Base-by-base conservation (phyloP, 2,113 vertebrate genomes). In the Anhinga anhinga region DNA sequence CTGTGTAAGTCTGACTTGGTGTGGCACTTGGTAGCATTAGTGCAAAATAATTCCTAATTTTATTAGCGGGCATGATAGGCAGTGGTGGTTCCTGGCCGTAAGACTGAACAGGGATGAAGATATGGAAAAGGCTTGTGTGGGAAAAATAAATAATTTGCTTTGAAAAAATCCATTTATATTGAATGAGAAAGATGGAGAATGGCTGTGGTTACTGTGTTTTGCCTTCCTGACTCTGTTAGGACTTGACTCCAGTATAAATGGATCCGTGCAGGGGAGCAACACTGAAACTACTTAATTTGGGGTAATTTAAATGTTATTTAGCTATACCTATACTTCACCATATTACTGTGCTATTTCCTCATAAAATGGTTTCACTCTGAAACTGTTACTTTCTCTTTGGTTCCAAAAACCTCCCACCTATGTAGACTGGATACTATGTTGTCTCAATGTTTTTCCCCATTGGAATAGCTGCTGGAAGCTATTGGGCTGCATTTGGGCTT, bases 71-170 rank as follows among this genome's bases (percentile, higher is more conserved):
- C 17, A 1, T 23, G 29, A n/a, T 19, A 71, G 25, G 19, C 36
- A 1, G 0, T 53, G 42, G 18, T 58, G 42, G 22, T 32, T 66
- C 32, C n/a, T 0, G 3, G 58, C 16, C 21, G 6, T 9, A 7
- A 45, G 14, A 32, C 19, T 20, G 38, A 76, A 15, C 38, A 21
- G 44, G 40, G 32, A 13, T 36, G 58, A 84, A 40, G 32, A 9
- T 5, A 17, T 0, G 3, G 58, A 32, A 67, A 59, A 73, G 30
- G 2, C 22, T 45, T 55, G 6, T 30, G 32, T 65, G 17, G 78
- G 15, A 65, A 50, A 81, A 45, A 62, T 8, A 11, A 73, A 25
- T 12, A 55, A 34, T 52, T 76, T 62, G 42, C 8, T 32, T 45
- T 22, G 5, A 42, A 70, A 70, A 86, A 49, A 15, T 7, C 6